Evolutionary conservation across 2,113 vertebrate genomes (phyloP).

Genomic region (Salvelinus namaycush): DNA sequence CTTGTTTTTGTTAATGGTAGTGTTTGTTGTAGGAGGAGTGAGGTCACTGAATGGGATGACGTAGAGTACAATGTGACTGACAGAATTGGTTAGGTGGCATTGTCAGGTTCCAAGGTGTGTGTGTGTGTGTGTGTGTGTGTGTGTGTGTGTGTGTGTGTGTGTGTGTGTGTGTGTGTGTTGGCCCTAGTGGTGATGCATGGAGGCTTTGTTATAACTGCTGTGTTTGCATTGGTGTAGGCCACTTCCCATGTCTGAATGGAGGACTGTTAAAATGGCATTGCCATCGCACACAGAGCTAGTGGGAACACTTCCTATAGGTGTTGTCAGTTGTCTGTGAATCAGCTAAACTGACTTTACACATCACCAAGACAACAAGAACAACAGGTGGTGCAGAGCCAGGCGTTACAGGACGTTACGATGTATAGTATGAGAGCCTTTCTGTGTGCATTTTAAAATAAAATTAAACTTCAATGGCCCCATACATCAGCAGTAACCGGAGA

Average conservation of each 20-base stretch:
- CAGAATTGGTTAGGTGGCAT: background rate
- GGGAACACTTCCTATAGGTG: background rate
- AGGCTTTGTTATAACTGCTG: background rate
- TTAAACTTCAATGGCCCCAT: constrained; percentile 23
- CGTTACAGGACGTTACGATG: too few relatives aligned
- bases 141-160: background rate
- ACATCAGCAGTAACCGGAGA: constrained; percentile 23
- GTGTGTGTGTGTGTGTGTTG: background rate
- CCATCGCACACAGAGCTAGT: background rate
- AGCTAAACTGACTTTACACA: too few relatives aligned
- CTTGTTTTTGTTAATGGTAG: background rate
- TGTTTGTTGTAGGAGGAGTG: background rate
- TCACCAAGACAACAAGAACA: too few relatives aligned
- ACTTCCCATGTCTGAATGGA: background rate
- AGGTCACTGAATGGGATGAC: background rate
- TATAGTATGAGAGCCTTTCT: background rate
- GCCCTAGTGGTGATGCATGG: background rate
- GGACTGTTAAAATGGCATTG: background rate
- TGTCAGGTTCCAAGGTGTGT: background rate
- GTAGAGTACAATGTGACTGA: background rate
- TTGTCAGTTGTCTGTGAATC: too few relatives aligned
- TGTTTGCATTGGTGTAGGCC: background rate
- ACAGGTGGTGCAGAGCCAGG: too few relatives aligned
- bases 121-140: too few relatives aligned
- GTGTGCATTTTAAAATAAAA: background rate